Base-by-base conservation (phyloP, 2,888 invertebrate genomes). In the Subacronicta megacephala region DNA sequence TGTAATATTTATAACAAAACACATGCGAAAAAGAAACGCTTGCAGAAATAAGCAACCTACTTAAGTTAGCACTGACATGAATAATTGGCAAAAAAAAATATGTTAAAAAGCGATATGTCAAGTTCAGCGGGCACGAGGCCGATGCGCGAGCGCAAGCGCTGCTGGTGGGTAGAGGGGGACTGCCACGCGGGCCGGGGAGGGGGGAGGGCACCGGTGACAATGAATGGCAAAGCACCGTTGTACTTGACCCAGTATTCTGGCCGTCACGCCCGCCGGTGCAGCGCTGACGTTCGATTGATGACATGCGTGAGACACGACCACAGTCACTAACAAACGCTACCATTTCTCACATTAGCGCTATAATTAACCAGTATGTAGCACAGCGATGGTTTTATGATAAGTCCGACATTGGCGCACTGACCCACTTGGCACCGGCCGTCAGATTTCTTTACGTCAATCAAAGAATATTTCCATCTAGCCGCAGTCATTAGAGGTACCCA, bases 191-290 rank as follows among this genome's bases (percentile, higher is more conserved):
- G 76, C 57, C 77, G 69, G 66, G 64, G 62, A 66, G 68, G 67
- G 72, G 62, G 79, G 66, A 72, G 50, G 40, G 40, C 62, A 52
- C 46, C 70, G 63, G 72, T 90, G 93, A 91, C 94, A 93, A 93
- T 93, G 93, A 93, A 93, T 91, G 91, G 92, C 93, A 90, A 90
- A 92, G 90, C 93, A 90, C 88, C 91, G 91, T 88, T 92, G 93
- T 93, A 91, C 94, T 94, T 94, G 94, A 93, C 94, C 94, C 83
- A 93, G 91, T 90, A 91, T 89, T 84, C 81, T 78, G 83, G 77
- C 82, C 90, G 92, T 76, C 76, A 76, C 84, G 85, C 80, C 82
- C 81, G 86, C 74, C 82, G 80, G 76, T 81, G 85, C 84, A 82
- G 74, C 76, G 78, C 75, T 76, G 81, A 80, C 82, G 82, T 80